Evolutionary conservation across 64 coral and sea anemone genomes (phyloP), one percentile per base, ranked within the genome.

Genomic region (Exaiptasia diaphana): DNA sequence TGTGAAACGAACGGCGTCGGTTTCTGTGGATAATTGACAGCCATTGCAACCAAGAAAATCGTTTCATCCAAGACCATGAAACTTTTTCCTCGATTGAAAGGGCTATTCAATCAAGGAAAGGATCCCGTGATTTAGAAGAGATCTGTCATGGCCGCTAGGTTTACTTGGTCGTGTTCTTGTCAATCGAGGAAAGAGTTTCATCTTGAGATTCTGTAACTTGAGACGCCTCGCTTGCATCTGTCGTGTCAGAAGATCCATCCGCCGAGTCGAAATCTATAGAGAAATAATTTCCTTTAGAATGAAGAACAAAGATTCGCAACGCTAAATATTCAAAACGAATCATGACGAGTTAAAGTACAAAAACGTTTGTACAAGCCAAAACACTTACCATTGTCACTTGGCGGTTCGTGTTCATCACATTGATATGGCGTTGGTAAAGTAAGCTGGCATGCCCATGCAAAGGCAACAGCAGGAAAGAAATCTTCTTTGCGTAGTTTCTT

Each of bases 141-240:
- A 8, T 35, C 30, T 15, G 30, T 65, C 30, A 4, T 5, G 20
- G 32, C 13, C 6, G 37, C 18, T 4, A 3, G n/a, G 12, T 35
- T 35, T 2, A 18, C 30, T 37, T 65, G 12, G 32, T 35, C 26
- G 27, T 35, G 17, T 18, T 6, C 15, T 46, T 17, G 12, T 65
- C 61, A 35, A 65, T 65, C 61, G 38, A 65, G 61, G 30, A 65
- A 35, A 65, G 20, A 65, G 61, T 65, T 65, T 65, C 61, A 1
- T 8, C 11, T 65, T 65, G 30, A 18, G 17, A 13, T 65, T 36
- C 31, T 13, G 61, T 65, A 13, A 11, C 14, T 34, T 37, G 13
- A 13, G 13, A 13, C 38, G 32, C 13, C 38, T 65, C 31, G 30
- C 12, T 20, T n/a, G n/a, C n/a, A n/a, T n/a, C n/a, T n/a, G n/a